A percentile compares a stretch with the other conserved stretches of the same genome.
Evolutionary conservation across 2,888 invertebrate species (phyloP).

Genomic region (Euplagia quadripunctaria): DNA sequence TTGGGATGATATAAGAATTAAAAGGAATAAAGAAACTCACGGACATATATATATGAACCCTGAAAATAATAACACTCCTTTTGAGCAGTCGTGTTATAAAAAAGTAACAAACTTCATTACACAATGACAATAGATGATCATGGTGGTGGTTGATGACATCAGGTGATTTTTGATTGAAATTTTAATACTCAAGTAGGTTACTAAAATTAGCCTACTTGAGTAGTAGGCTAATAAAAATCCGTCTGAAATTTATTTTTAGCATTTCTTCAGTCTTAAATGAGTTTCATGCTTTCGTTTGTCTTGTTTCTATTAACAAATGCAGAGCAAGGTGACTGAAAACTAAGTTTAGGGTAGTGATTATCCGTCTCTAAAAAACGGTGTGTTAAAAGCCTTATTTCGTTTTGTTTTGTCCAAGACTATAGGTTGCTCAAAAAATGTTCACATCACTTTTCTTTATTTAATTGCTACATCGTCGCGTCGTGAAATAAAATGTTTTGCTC

Average conservation of each 20-base stretch:
- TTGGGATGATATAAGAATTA: too few species aligned
- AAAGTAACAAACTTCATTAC: too few species aligned
- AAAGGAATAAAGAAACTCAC: too few species aligned
- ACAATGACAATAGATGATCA: too few species aligned
- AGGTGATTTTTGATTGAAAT: too few species aligned
- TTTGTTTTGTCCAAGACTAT: neutral
- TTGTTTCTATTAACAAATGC: neutral
- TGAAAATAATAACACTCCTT: too few species aligned
- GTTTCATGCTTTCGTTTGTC: neutral
- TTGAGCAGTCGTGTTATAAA: too few species aligned
- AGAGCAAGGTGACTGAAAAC: neutral
- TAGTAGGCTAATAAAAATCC: too few species aligned
- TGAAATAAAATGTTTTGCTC: neutral
- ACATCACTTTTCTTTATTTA: neutral
- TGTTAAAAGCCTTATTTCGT: neutral
- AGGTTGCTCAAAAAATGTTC: neutral
- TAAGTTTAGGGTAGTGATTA: neutral
- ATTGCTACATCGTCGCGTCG: neutral
- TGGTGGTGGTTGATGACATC: too few species aligned
- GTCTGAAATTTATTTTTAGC: neutral
- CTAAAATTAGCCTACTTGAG: too few species aligned
- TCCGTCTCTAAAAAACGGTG: neutral
- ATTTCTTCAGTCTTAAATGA: neutral
- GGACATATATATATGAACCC: too few species aligned
- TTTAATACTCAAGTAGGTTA: too few species aligned